Percentiles rank a stretch among this genome's conserved stretches.
These are phyloP conservation scores for Neopelma chrysocephalum DNA, from an alignment of 2,797 vertebrate genomes.

Conservation along the genomic window DNA sequence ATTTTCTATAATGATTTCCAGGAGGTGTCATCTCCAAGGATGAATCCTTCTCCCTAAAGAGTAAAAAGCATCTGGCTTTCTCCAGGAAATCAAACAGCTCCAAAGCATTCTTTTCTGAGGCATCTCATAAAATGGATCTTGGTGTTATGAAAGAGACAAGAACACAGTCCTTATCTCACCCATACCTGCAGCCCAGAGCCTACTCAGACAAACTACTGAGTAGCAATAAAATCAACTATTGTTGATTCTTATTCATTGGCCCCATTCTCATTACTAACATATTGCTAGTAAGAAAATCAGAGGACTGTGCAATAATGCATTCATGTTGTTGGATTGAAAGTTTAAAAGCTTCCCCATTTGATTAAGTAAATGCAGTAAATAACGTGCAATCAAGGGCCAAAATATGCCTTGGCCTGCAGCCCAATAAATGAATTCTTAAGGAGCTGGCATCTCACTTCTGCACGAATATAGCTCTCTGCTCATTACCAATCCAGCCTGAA, in stretches of 20 bases:
- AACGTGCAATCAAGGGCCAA: background rate
- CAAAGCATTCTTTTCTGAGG: background rate
- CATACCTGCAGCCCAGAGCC: background rate
- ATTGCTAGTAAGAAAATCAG: background rate
- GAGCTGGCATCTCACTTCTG: conserved; percentile 9
- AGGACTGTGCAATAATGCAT: background rate
- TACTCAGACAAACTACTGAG: background rate
- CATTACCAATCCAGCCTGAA: background rate
- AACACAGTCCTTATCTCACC: background rate
- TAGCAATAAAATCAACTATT: background rate
- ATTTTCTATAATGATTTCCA: conserved; percentile 41
- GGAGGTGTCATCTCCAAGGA: conserved; percentile 21
- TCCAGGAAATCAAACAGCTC: background rate
- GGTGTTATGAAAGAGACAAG: background rate
- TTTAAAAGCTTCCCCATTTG: background rate
- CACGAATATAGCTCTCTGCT: conserved; percentile 27
- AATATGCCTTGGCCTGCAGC: conserved; percentile 23
- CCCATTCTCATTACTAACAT: background rate
- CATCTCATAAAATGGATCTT: background rate
- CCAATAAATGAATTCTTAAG: conserved; percentile 29
- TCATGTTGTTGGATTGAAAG: background rate
- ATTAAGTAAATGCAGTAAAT: conserved; percentile 4
- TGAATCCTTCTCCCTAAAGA: background rate
- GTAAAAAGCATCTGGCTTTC: conserved; percentile 10
- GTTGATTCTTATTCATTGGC: background rate